These are phyloP conservation scores for Oedothorax gibbosus DNA, from an alignment of 1,140 invertebrate genomes.

Conservation along the genomic window DNA sequence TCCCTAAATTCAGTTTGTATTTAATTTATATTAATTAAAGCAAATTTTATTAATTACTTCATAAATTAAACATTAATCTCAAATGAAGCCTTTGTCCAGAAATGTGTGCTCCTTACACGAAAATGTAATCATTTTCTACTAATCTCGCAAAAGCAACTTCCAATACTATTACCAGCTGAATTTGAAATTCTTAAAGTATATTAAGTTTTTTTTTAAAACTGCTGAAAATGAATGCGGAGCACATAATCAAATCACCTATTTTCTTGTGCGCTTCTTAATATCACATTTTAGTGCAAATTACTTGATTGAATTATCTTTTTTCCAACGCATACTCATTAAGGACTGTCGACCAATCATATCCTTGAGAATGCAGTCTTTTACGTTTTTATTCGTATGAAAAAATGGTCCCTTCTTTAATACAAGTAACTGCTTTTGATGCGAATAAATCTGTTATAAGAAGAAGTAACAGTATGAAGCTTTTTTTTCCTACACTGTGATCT, in stretches of 20 bases:
- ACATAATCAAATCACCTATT: constrained; percentile 31
- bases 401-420: not conserved
- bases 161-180: too few species aligned
- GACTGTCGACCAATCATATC: constrained; percentile 47
- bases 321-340: constrained; percentile 34
- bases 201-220: constrained; percentile 6
- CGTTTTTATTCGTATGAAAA: constrained; percentile 28
- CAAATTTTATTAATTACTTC: too few species aligned
- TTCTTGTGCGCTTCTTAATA: constrained; percentile 26
- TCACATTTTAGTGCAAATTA: constrained; percentile 51
- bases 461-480: constrained; percentile 44
- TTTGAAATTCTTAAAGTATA: too few species aligned
- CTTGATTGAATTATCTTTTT: constrained; percentile 46
- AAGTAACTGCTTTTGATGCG: not conserved
- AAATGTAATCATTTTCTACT: too few species aligned
- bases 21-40: too few species aligned
- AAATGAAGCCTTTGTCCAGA: too few species aligned
- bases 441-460: constrained; percentile 19
- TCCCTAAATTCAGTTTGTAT: too few species aligned
- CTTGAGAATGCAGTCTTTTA: not conserved
- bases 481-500: constrained; percentile 17
- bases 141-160: too few species aligned
- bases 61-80: too few species aligned
- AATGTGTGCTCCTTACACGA: too few species aligned
- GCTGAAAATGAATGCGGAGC: not conserved